A percentile compares a stretch with the other conserved stretches of the same genome.
phyloP scores from a whole-genome alignment of 1,140 invertebrate genomes.

The Littorina saxatilis region DNA sequence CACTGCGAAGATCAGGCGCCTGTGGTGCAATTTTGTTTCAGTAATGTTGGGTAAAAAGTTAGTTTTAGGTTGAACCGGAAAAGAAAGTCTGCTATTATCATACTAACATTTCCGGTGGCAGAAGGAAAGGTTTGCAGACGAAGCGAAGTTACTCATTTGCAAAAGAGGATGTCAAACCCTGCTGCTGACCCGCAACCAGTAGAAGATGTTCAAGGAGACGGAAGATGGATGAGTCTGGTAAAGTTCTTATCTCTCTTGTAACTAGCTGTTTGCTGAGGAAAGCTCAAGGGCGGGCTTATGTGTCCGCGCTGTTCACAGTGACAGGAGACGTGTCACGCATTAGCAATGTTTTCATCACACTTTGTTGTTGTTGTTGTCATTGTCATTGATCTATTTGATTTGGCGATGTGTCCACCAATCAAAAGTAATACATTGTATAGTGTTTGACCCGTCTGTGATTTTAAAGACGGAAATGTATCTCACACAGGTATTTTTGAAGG shows the following conservation, averaged over 20 bases:
- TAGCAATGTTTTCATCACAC: no score
- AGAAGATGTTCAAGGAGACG: conserved; percentile 82
- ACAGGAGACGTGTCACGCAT: background rate
- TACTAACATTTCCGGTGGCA: conserved; percentile 32
- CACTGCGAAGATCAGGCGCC: no score
- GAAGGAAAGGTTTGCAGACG: conserved; percentile 28
- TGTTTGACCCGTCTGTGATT: no score
- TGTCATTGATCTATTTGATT: background rate
- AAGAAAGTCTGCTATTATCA: conserved; percentile 46
- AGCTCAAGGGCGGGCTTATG: background rate
- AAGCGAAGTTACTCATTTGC: background rate
- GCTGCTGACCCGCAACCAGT: conserved; percentile 80
- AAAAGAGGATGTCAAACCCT: conserved; percentile 54
- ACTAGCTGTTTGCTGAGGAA: background rate
- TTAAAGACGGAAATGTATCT: no score
- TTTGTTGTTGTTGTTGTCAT: background rate
- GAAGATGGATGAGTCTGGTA: conserved; percentile 82
- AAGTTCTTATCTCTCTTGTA: background rate
- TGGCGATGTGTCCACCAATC: no score
- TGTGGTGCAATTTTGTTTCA: no score
- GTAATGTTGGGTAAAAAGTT: background rate
- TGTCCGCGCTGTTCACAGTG: background rate
- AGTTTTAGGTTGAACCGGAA: conserved; percentile 29
- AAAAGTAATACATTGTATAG: no score
- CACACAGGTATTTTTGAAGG: no score